Evolutionary conservation across 2,888 invertebrate genomes (phyloP), one percentile per base, ranked within the genome.

Genomic region (Agelastica alni): DNA sequence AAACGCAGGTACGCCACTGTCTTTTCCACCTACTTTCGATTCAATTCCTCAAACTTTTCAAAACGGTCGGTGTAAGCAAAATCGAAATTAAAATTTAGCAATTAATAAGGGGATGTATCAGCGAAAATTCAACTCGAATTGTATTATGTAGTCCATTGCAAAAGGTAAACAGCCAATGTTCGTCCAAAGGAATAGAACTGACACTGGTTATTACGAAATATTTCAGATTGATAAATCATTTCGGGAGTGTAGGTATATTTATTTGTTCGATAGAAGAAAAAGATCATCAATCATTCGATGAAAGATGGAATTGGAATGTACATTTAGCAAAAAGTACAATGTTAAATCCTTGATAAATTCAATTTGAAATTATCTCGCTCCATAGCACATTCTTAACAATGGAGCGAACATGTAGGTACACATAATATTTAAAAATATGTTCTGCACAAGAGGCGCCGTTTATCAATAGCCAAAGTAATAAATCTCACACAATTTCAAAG

Each of bases 261-360:
- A 34, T 51, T 48, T 43, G 44, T 43, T 44, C 43, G 28, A 32
- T 43, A n/a, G 43, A 32, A 34, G 37, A 43, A n/a, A n/a, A n/a
- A n/a, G n/a, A n/a, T n/a, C 56, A 56, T 56, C 56, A 48, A 48
- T 56, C 56, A 56, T 48, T 43, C 44, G 42, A 39, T 51, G 52
- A 47, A 51, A 43, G 43, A 43, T 51, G 22, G 17, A 51, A 51
- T 51, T 10, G 34, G 17, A 42, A 51, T 51, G 43, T 30, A 51
- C 34, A 43, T 34, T 31, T 28, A 43, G 20, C 34, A 22, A 31
- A 10, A 31, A 32, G 39, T 41, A 20, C 13, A 49, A 49, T 49
- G 28, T 9, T 26, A 31, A 32, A 51, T 26, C 18, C 51, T 41
- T 36, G 43, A 43, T 26, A 34, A 43, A 22, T 43, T 36, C 18